A percentile compares a stretch with the other conserved stretches of the same genome.
These are phyloP conservation scores for Drosophila novamexicana DNA, from an alignment of 1,140 invertebrate genomes.

Conservation along the genomic window DNA sequence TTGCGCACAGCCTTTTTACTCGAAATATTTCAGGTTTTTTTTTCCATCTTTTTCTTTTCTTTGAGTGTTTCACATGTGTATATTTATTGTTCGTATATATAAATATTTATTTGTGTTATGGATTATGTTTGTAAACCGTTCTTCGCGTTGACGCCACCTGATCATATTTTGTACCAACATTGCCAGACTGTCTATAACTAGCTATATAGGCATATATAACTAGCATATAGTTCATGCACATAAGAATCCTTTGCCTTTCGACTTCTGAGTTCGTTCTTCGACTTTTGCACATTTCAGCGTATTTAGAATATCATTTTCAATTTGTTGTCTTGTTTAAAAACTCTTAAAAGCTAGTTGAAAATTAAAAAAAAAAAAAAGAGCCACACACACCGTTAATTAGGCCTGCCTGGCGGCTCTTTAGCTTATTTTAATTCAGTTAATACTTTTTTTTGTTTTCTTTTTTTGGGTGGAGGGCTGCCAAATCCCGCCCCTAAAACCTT, in stretches of 20 bases:
- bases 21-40: slow-evolving; percentile 52
- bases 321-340: slow-evolving; percentile 17
- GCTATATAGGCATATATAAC: slow-evolving; percentile 30
- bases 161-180: slow-evolving; percentile 80
- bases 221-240: slow-evolving; percentile 7
- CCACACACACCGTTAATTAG: slow-evolving; percentile 21
- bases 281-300: slow-evolving; percentile 41
- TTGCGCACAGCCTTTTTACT: slow-evolving; percentile 79
- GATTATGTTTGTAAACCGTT: slow-evolving; percentile 47
- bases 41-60: background rate
- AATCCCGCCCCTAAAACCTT: slow-evolving; percentile 3
- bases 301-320: slow-evolving; percentile 53
- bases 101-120: slow-evolving; percentile 12
- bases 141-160: slow-evolving; percentile 64
- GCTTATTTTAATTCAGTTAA: background rate
- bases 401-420: slow-evolving; percentile 11
- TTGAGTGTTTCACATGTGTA: slow-evolving; percentile 3
- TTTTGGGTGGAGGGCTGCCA: background rate
- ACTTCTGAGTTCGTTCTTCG: slow-evolving; percentile 23
- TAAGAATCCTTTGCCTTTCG: slow-evolving; percentile 9
- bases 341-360: slow-evolving; percentile 23
- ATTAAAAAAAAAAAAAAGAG: slow-evolving; percentile 6
- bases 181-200: slow-evolving; percentile 46
- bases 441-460: slow-evolving; percentile 4
- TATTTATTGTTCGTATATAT: slow-evolving; percentile 17